Evolutionary conservation across 2,113 vertebrate species (phyloP), one percentile per base, ranked within the genome.

Genomic region (Drymodes brunneopygia): DNA sequence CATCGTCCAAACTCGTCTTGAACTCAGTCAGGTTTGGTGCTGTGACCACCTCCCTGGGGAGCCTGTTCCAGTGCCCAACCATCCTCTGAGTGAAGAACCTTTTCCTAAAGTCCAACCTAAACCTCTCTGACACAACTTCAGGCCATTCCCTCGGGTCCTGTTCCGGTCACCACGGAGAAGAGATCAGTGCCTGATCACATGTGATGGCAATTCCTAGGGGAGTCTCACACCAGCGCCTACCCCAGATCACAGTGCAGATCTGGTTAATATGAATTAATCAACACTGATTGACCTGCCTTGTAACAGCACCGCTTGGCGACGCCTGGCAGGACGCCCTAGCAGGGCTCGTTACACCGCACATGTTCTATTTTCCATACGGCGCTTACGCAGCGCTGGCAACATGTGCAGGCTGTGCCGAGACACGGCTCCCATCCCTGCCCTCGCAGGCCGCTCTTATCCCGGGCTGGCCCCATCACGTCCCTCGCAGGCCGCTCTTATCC

Each of bases 231-330:
- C 45, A 31, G 45, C 12, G 5, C 44, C 57, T 2, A 2, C 1
- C 20, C 28, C 36, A 13, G 12, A 13, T 1, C 2, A 21, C 44
- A 2, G 29, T 0, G 38, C 44, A 21, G 64, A 10, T 3, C 54
- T 8, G 27, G 8, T 15, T 15, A 10, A 40, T 25, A 0, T 0
- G 3, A 2, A 12, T n/a, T 51, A 3, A 81, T 10, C 45, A 21
- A 2, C 22, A 6, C 78, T 19, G 36, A 47, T 17, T 9, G 42
- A 33, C n/a, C 58, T 2, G 22, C 9, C 18, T 10, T n/a, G 14
- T 67, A 54, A 2, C n/a, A 61, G 81, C 94, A 51, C 35, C 61
- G 44, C 79, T 64, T 31, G 91, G 29, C 25, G 42, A 60, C 62
- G 48, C 53, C 85, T 42, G 69, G 51, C 57, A 8, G 22, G 12